Percentiles rank a stretch among this genome's conserved stretches.
These are phyloP conservation scores for Ctenomys sociabilis DNA, from an alignment of 2,113 vertebrate genomes.

Conservation along the genomic window DNA sequence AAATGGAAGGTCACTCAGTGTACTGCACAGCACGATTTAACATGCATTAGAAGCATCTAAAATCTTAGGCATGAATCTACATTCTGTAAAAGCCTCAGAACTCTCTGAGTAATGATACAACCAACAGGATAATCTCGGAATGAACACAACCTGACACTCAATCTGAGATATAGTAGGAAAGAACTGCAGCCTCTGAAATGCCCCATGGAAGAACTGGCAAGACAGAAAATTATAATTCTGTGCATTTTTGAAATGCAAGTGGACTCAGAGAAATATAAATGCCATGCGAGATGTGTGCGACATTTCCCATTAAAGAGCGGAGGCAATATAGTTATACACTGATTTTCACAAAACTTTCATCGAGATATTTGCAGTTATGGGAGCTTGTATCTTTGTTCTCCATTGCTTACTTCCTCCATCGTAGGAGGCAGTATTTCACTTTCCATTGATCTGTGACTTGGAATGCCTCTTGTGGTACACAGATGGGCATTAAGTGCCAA, in stretches of 20 bases:
- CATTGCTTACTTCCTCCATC: background rate
- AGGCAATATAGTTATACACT: background rate
- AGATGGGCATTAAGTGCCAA: background rate
- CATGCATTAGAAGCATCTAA: background rate
- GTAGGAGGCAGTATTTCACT: background rate
- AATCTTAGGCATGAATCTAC: slow-evolving; percentile 62
- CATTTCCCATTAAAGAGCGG: background rate
- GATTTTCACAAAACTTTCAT: slow-evolving; percentile 7
- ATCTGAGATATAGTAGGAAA: slow-evolving; percentile 84
- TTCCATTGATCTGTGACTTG: background rate
- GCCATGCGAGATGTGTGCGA: background rate
- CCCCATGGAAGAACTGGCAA: slow-evolving; percentile 85
- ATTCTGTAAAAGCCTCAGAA: slow-evolving; percentile 77
- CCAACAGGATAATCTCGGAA: slow-evolving; percentile 88
- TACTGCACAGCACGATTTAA: slow-evolving; percentile 51
- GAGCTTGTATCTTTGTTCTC: background rate
- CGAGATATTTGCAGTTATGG: background rate
- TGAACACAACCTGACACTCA: slow-evolving; percentile 88
- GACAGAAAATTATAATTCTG: slow-evolving; percentile 83
- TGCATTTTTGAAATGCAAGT: slow-evolving; percentile 80
- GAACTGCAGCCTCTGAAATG: slow-evolving; percentile 87
- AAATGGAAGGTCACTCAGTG: slow-evolving; percentile 69
- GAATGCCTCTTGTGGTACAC: background rate
- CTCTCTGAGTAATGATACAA: slow-evolving; percentile 88
- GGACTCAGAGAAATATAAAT: slow-evolving; percentile 78